Evolutionary conservation across 2,888 invertebrate genomes (phyloP).

Genomic region (Tinea pellionella): DNA sequence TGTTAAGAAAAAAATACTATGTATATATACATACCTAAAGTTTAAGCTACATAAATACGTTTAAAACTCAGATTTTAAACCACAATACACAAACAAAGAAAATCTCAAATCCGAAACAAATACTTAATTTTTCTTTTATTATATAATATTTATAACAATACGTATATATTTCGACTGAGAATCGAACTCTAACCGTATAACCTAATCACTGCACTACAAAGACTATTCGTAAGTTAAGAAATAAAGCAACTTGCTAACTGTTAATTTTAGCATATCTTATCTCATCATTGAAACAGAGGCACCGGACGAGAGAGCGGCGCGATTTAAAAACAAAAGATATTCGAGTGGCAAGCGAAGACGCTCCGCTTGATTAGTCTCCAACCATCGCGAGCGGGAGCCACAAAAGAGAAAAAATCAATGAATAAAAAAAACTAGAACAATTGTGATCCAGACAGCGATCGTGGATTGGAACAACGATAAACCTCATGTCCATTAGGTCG

Average conservation of each 20-base stretch:
- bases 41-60: too few relatives aligned
- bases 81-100: too few relatives aligned
- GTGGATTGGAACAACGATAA: slow-evolving; percentile 20
- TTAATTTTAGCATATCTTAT: slow-evolving; percentile 8
- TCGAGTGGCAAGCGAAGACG: slow-evolving; percentile 8
- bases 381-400: slow-evolving; percentile 6
- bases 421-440: neutral
- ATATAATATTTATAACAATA: too few relatives aligned
- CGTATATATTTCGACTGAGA: too few relatives aligned
- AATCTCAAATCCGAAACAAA: too few relatives aligned
- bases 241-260: slow-evolving; percentile 9
- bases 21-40: too few relatives aligned
- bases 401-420: neutral
- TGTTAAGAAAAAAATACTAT: too few relatives aligned
- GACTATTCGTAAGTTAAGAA: too few relatives aligned
- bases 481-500: slow-evolving; percentile 7
- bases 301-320: slow-evolving; percentile 4
- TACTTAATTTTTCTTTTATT: too few relatives aligned
- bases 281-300: slow-evolving; percentile 6
- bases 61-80: too few relatives aligned
- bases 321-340: slow-evolving; percentile 3
- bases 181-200: too few relatives aligned
- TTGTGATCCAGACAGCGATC: slow-evolving; percentile 19
- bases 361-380: slow-evolving; percentile 11
- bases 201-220: too few relatives aligned